These are phyloP conservation scores for Chaetodon trifasciatus DNA, from an alignment of 2,797 vertebrate species.

Conservation along the genomic window DNA sequence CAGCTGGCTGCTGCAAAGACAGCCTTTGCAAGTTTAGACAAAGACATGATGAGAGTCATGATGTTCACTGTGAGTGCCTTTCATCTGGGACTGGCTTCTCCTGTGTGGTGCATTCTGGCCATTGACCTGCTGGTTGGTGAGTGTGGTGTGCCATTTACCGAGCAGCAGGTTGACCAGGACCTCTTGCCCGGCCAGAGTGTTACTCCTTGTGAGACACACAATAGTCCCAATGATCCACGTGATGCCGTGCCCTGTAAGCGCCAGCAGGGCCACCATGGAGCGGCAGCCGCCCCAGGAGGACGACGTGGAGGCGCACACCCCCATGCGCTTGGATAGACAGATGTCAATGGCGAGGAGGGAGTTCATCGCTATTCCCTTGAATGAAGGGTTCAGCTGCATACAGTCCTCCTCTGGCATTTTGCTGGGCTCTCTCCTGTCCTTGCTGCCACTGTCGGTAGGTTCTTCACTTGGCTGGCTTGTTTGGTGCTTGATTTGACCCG, in stretches of 20 bases:
- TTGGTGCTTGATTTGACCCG: conserved; percentile 72
- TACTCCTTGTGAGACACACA: conserved; percentile 94
- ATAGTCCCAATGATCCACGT: conserved; percentile 95
- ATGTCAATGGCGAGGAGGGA: conserved; percentile 97
- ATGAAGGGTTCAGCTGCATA: conserved; percentile 98
- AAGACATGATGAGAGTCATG: neutral
- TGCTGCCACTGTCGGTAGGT: conserved; percentile 80
- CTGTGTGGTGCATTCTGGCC: conserved; percentile 14
- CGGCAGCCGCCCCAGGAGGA: conserved; percentile 95
- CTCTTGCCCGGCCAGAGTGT: conserved; percentile 95
- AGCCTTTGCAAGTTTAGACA: neutral
- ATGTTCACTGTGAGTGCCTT: too few species aligned
- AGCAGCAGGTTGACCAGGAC: conserved; percentile 97
- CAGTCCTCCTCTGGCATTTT: conserved; percentile 95
- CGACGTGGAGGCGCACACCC: conserved; percentile 91
- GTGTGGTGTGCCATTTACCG: conserved; percentile 87
- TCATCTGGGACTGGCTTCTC: neutral
- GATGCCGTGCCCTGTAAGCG: conserved; percentile 94
- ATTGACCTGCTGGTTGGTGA: neutral
- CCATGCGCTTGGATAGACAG: conserved; percentile 94
- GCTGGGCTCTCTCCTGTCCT: conserved; percentile 85
- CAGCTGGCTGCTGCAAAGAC: neutral
- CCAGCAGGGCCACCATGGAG: conserved; percentile 93
- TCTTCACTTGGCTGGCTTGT: conserved; percentile 77
- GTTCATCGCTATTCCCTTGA: conserved; percentile 95